Evolutionary conservation across 2,797 vertebrate species (phyloP).

Genomic region (Epinephelus coioides): DNA sequence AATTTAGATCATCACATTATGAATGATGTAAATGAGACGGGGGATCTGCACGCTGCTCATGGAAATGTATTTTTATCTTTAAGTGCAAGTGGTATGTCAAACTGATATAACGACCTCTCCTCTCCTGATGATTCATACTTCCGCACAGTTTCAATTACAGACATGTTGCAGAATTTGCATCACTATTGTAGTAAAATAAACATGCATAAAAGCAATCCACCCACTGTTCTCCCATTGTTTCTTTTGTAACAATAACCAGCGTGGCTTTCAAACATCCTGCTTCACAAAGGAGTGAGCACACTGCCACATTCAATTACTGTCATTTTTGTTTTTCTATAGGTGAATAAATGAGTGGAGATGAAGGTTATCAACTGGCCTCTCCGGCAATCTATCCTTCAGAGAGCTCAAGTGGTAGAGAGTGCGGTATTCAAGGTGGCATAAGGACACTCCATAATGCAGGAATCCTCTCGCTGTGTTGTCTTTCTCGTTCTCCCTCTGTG

Average conservation of each 20-base stretch:
- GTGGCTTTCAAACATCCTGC: constrained; percentile 40
- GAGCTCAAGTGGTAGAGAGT: constrained; percentile 41
- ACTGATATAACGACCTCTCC: neutral
- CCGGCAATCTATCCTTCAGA: constrained; percentile 46
- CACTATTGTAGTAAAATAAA: neutral
- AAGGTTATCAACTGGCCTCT: constrained; percentile 66
- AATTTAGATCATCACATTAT: constrained; percentile 11
- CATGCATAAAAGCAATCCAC: constrained; percentile 1
- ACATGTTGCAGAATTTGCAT: constrained; percentile 6
- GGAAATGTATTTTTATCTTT: neutral
- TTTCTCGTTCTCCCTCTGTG: constrained; percentile 32
- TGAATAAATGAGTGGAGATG: constrained; percentile 56
- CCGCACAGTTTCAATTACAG: constrained; percentile 9
- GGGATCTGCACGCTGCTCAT: neutral
- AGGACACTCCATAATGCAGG: constrained; percentile 44
- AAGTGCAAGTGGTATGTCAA: constrained; percentile 6
- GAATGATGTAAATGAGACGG: neutral
- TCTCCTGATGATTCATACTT: no score
- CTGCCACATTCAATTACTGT: constrained; percentile 65
- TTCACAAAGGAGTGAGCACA: constrained; percentile 19
- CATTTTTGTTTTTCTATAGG: constrained; percentile 57
- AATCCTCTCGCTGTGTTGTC: constrained; percentile 30
- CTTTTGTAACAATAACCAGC: constrained; percentile 22
- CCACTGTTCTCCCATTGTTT: neutral
- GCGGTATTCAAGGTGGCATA: constrained; percentile 60